Evolutionary conservation across 2,888 invertebrate genomes (phyloP).

Genomic region (Tenthredo livida): DNA sequence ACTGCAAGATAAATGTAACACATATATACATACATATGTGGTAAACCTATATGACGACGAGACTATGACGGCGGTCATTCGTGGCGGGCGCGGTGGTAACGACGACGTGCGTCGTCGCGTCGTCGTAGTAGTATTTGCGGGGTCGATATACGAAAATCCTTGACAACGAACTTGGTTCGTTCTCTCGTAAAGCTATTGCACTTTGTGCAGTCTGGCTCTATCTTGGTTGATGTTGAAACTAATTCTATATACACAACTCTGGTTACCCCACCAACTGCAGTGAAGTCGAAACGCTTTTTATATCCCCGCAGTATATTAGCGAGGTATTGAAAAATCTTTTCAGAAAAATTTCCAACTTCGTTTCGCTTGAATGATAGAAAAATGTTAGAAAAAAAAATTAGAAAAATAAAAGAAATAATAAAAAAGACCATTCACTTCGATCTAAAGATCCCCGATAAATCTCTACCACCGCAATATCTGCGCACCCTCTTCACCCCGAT

Average conservation of each 20-base stretch:
- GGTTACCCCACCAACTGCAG: neutral
- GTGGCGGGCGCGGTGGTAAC: neutral
- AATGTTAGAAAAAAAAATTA: no score
- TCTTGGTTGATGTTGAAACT: neutral
- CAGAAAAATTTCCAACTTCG: no score
- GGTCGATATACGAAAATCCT: constrained; percentile 49
- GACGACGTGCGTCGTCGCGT: neutral
- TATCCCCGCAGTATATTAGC: no score
- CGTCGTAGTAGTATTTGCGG: neutral
- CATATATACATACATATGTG: neutral
- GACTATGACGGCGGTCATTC: neutral
- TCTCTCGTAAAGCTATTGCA: neutral
- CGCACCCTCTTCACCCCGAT: no score
- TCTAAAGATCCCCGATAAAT: no score
- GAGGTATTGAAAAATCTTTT: no score
- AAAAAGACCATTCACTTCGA: no score
- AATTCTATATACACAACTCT: neutral
- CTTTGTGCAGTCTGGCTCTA: neutral
- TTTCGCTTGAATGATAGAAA: no score
- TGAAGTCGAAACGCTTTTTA: no score
- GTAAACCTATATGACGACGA: neutral
- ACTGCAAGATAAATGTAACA: neutral
- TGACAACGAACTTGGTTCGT: constrained; percentile 41
- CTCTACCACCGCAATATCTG: no score
- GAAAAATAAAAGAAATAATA: no score